Evolutionary conservation across 2,797 vertebrate species (phyloP).

Genomic region (Sebastes jordani): DNA sequence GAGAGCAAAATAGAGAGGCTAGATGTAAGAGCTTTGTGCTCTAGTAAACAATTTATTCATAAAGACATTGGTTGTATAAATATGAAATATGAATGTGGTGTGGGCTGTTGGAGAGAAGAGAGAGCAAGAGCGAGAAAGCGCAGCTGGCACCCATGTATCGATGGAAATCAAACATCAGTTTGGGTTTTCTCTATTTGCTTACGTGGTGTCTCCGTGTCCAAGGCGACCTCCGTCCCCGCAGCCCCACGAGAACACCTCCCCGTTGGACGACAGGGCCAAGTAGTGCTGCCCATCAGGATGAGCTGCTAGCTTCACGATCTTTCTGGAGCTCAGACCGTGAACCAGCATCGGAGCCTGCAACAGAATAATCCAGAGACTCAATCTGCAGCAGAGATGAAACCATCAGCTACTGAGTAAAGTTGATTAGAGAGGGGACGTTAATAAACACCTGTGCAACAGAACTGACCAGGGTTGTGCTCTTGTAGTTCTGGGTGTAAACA

Average conservation of each 20-base stretch:
- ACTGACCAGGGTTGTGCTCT: slow-evolving; percentile 93
- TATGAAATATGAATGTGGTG: too few species aligned
- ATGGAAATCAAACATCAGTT: background rate
- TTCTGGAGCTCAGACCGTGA: slow-evolving; percentile 91
- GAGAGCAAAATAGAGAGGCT: too few species aligned
- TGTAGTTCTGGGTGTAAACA: slow-evolving; percentile 95
- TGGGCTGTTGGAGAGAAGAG: too few species aligned
- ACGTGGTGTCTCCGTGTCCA: slow-evolving; percentile 97
- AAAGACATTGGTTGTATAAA: too few species aligned
- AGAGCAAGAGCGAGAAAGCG: too few species aligned
- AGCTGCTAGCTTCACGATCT: slow-evolving; percentile 94
- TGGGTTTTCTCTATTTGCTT: slow-evolving; percentile 57
- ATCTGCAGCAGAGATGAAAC: background rate
- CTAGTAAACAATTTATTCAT: too few species aligned
- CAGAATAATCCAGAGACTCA: background rate
- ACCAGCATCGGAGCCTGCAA: slow-evolving; percentile 92
- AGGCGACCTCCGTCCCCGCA: slow-evolving; percentile 97
- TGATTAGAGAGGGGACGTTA: background rate
- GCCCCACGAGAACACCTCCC: slow-evolving; percentile 98
- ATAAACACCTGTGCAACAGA: background rate
- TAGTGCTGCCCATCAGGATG: slow-evolving; percentile 98
- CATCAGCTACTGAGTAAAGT: background rate
- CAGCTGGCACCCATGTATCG: too few species aligned
- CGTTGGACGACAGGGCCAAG: slow-evolving; percentile 91
- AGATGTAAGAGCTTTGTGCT: background rate